Conservation (phyloP, 92 coral and sea anemone species). For the Diadumene lineata region DNA sequence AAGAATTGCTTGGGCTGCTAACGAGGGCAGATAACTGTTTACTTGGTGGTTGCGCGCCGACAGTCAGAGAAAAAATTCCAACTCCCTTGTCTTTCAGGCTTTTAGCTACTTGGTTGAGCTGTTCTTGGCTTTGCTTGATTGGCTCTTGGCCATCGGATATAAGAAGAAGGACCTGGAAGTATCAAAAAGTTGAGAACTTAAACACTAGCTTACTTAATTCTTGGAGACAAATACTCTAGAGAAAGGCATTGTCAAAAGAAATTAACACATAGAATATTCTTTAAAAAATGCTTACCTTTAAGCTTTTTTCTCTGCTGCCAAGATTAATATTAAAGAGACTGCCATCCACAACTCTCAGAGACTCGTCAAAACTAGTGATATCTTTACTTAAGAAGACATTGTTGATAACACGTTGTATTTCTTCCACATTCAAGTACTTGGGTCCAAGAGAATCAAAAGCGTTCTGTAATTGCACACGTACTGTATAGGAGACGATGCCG, state of each 20-base stretch:
- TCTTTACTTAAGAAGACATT: constrained; percentile 28
- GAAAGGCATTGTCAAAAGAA: too few species aligned
- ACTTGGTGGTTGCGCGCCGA: constrained; percentile 26
- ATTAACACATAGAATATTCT: too few species aligned
- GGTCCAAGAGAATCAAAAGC: constrained; percentile 37
- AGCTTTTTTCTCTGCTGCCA: constrained; percentile 64
- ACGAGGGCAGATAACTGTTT: constrained; percentile 39
- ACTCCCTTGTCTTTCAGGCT: constrained; percentile 43
- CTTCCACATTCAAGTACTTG: constrained; percentile 25
- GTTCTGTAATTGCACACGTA: constrained; percentile 34
- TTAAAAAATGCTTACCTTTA: constrained; percentile 68
- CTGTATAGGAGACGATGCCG: constrained; percentile 44
- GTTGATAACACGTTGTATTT: constrained; percentile 31
- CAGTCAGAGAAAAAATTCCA: constrained; percentile 36
- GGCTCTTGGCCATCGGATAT: constrained; percentile 46
- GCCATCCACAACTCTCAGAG: constrained; percentile 47
- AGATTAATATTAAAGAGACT: constrained; percentile 48
- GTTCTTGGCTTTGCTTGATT: constrained; percentile 1
- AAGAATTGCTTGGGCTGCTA: constrained; percentile 35
- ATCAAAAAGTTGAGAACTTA: constrained; percentile 8
- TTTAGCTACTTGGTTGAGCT: constrained; percentile 28
- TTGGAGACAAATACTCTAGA: too few species aligned
- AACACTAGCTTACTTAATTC: too few species aligned
- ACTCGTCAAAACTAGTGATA: constrained; percentile 50
- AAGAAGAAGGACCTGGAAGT: constrained; percentile 22